Base-by-base conservation (phyloP, 2,888 invertebrate genomes). In the Calliscelio sp. region DNA sequence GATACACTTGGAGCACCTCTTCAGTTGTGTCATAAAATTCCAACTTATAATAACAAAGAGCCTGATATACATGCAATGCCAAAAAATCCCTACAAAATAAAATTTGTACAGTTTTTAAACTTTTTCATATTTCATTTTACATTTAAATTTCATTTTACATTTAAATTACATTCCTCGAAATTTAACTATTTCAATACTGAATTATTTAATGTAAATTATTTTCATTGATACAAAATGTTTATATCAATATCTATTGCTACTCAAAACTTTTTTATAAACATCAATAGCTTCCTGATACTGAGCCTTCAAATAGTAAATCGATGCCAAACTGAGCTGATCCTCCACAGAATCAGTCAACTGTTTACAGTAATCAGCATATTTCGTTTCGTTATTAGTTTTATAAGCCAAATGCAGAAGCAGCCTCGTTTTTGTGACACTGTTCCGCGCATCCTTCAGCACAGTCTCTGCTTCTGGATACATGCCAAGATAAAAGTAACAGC, bases 201-300 rank as follows among this genome's bases (percentile, higher is more conserved):
- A 5, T 46, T 46, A 14, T 46, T 46, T 2, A 1, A 3, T 11
- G 14, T 35, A 11, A 3, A 3, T 3, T 35, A 11, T 3, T 35
- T 5, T 35, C 8, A 35, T 11, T 35, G 1, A 35, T 5, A 5
- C 35, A 35, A 24, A 38, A 20, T 46, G 7, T 18, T 53, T 10
- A n/a, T 1, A 2, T 22, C 51, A n/a, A n/a, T 93, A 98, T 98
- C 98, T 97, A 94, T 99, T 97, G 89, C 98, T 98, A 22, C 98
- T 93, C 14, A 99, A 94, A 70, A 99, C 95, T 81, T 98, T 95
- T 93, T 99, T 99, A 92, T 99, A 99, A 85, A 99, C 98, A 92
- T 99, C 99, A 84, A 99, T 99, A 55, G 99, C 99, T 93, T 99
- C 99, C 92, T 99, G 99, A 92, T 99, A 99, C 93, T 99, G 99